Evolutionary conservation across 2,797 vertebrate genomes (phyloP).

Genomic region (Emys orbicularis): DNA sequence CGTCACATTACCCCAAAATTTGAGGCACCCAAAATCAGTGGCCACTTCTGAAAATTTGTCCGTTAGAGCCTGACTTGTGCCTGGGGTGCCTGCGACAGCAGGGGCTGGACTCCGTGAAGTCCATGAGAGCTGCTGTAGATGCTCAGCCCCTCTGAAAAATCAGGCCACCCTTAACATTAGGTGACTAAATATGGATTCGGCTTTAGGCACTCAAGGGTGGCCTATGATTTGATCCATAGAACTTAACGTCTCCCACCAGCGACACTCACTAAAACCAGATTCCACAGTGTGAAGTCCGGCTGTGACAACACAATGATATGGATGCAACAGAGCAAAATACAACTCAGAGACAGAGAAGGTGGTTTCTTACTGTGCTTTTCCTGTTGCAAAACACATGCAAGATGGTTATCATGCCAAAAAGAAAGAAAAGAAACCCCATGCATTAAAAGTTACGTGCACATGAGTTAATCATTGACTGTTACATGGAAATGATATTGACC

Average conservation of each 20-base stretch:
- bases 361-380: conserved; percentile 61
- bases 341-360: background rate
- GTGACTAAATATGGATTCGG: background rate
- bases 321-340: no score
- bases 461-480: background rate
- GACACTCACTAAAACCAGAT: background rate
- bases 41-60: background rate
- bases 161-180: background rate
- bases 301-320: no score
- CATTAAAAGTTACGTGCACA: background rate
- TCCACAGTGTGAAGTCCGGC: background rate
- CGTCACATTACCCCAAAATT: background rate
- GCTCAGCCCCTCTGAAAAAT: background rate
- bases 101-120: background rate
- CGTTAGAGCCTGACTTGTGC: background rate
- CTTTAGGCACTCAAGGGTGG: background rate
- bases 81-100: background rate
- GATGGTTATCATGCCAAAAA: conserved; percentile 9
- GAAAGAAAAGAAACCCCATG: conserved; percentile 25
- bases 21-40: background rate
- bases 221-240: background rate
- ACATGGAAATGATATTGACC: background rate
- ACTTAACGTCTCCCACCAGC: background rate
- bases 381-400: conserved; percentile 60
- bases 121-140: background rate